These are phyloP conservation scores for Iphiclides podalirius DNA, from an alignment of 2,888 invertebrate genomes.

Conservation along the genomic window DNA sequence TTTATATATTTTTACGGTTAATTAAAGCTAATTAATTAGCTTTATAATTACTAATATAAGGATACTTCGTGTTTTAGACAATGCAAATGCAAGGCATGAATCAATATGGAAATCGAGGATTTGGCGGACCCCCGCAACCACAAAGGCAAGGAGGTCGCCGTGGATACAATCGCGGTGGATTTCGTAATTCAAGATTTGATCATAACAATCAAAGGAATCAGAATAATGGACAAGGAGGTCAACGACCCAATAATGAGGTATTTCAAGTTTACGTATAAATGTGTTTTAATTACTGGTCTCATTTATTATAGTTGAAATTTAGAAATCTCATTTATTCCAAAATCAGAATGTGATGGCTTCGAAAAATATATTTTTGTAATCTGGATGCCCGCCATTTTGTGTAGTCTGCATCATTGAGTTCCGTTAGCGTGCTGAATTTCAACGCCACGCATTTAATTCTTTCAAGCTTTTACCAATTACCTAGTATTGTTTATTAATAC, in stretches of 20 bases:
- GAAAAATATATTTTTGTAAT: too few species aligned
- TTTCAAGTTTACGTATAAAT: constrained; percentile 13
- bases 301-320: neutral
- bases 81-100: constrained; percentile 73
- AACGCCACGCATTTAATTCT: too few species aligned
- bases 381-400: constrained; percentile 23
- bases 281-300: neutral
- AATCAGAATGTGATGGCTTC: too few species aligned
- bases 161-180: constrained; percentile 53
- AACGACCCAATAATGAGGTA: constrained; percentile 66
- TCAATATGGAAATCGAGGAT: constrained; percentile 66
- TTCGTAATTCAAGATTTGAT: constrained; percentile 71
- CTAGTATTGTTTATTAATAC: too few species aligned
- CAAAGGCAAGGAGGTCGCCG: constrained; percentile 67
- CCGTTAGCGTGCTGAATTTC: neutral
- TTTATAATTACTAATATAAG: neutral
- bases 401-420: constrained; percentile 1
- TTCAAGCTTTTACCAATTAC: too few species aligned
- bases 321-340: too few species aligned
- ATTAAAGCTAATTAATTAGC: neutral
- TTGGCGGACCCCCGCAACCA: constrained; percentile 72
- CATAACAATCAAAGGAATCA: constrained; percentile 49
- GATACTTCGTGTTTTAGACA: constrained; percentile 17
- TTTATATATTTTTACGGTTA: neutral
- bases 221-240: constrained; percentile 63